Percentiles rank a stretch among this genome's conserved stretches.
Conservation (phyloP, 2,797 vertebrate species). For the Leptodactylus fallax region DNA sequence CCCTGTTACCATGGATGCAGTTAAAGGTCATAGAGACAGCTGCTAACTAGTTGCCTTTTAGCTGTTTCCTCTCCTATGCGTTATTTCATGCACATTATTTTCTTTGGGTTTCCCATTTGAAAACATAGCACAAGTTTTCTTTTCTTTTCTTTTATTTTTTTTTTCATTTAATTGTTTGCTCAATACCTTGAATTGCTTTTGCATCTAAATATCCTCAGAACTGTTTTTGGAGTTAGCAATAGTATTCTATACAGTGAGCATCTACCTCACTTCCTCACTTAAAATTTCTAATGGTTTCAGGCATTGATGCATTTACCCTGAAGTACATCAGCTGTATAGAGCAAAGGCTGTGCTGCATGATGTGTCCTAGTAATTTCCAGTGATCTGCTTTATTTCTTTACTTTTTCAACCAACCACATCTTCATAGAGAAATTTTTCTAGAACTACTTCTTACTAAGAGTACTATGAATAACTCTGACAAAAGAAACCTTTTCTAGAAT, state of each 20-base stretch:
- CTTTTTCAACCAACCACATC: conserved; percentile 64
- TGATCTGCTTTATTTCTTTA: conserved; percentile 75
- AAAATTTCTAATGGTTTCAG: conserved; percentile 75
- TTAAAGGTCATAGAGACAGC: conserved; percentile 91
- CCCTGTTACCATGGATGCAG: conserved; percentile 88
- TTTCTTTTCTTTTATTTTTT: conserved; percentile 63
- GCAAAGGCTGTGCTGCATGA: conserved; percentile 78
- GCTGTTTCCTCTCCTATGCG: conserved; percentile 74
- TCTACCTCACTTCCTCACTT: conserved; percentile 65
- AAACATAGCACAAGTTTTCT: conserved; percentile 61
- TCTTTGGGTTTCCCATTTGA: conserved; percentile 67
- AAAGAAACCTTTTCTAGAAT: background rate
- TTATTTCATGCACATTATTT: conserved; percentile 72
- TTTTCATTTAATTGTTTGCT: conserved; percentile 50
- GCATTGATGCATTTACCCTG: conserved; percentile 75
- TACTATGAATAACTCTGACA: conserved; percentile 65
- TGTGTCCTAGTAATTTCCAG: conserved; percentile 76
- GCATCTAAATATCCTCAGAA: conserved; percentile 67
- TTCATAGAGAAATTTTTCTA: conserved; percentile 69
- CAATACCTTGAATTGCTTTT: conserved; percentile 64
- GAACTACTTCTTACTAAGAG: conserved; percentile 71
- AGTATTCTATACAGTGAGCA: conserved; percentile 67
- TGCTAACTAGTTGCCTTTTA: conserved; percentile 89
- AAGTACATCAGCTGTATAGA: conserved; percentile 74
- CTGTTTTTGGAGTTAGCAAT: conserved; percentile 63